Conservation (phyloP, 2,888 invertebrate genomes). For the Hyppa rectilinea region DNA sequence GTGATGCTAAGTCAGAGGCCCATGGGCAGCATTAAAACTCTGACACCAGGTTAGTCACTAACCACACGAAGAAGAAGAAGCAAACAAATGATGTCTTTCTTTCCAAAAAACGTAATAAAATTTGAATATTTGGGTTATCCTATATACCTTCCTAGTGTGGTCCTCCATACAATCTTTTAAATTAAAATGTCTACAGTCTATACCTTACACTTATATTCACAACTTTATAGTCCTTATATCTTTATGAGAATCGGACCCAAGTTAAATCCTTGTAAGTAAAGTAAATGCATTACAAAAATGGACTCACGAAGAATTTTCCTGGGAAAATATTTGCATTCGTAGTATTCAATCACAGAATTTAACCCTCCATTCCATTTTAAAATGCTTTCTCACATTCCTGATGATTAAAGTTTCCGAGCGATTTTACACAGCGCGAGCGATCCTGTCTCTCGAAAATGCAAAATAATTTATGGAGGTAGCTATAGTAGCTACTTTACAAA, state of each 20-base stretch:
- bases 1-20: no score
- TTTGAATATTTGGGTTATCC: no score
- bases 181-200: no score
- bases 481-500: no score
- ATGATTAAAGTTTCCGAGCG: slow-evolving; percentile 4
- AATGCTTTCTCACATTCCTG: slow-evolving; percentile 28
- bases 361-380: slow-evolving; percentile 18
- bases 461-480: slow-evolving; percentile 2
- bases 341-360: slow-evolving; percentile 42
- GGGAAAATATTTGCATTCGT: slow-evolving; percentile 20
- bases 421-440: slow-evolving; percentile 18
- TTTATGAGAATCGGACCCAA: background rate
- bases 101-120: no score
- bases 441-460: slow-evolving; percentile 18
- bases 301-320: background rate
- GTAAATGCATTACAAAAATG: background rate
- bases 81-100: no score
- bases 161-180: background rate
- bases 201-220: background rate
- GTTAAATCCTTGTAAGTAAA: background rate
- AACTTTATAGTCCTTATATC: background rate
- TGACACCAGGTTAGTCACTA: no score
- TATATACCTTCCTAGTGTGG: background rate
- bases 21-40: no score
- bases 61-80: no score